A percentile compares a stretch with the other conserved stretches of the same genome.
phyloP scores from a whole-genome alignment of 2,888 invertebrate species.

The Coleophora flavipennella region DNA sequence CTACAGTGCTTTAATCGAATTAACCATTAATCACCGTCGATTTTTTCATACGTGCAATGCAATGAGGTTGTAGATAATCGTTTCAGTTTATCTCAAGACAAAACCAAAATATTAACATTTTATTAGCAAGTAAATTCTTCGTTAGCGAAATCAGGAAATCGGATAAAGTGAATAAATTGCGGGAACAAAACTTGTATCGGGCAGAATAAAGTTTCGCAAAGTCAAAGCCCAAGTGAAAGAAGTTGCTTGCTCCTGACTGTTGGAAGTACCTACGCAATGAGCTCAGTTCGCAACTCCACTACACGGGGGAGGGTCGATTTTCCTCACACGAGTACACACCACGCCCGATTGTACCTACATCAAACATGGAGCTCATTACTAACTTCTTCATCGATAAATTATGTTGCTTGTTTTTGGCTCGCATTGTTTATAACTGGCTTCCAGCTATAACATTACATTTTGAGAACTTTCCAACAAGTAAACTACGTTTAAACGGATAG shows the following conservation, averaged over 20 bases:
- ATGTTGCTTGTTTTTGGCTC: no score
- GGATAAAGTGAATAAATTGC: slow-evolving; percentile 7
- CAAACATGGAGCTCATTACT: no score
- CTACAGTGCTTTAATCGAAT: slow-evolving; percentile 41
- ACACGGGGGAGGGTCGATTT: not conserved
- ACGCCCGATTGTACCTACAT: not conserved
- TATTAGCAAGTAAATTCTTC: no score
- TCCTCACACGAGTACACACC: slow-evolving; percentile 2
- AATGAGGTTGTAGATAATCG: no score
- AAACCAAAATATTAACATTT: no score
- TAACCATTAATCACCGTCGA: slow-evolving; percentile 48
- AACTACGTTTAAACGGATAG: no score
- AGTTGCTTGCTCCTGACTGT: slow-evolving; percentile 9
- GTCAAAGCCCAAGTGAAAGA: slow-evolving; percentile 7
- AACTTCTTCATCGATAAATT: no score
- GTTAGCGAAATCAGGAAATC: slow-evolving; percentile 3
- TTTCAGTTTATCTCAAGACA: no score
- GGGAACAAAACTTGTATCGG: slow-evolving; percentile 1
- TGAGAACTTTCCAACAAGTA: no score
- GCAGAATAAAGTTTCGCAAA: slow-evolving; percentile 7
- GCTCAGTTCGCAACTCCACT: slow-evolving; percentile 5
- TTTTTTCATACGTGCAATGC: no score
- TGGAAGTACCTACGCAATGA: slow-evolving; percentile 8
- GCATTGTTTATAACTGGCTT: no score
- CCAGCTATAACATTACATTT: no score